Evolutionary conservation across 1,140 invertebrate genomes (phyloP).

Genomic region (Brachionus asplanchnoidis): DNA sequence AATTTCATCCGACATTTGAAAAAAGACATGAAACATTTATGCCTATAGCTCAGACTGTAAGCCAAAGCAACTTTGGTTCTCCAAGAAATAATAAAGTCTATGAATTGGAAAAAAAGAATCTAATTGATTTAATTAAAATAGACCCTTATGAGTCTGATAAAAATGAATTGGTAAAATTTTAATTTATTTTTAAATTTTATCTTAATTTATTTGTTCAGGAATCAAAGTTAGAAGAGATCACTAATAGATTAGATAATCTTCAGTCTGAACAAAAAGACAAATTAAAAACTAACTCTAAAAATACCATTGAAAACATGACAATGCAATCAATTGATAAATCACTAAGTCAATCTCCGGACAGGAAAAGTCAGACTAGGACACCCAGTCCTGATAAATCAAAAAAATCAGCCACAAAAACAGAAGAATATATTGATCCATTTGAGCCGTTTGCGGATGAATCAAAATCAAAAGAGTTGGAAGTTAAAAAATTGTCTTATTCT

Average conservation of each 20-base stretch:
- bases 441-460: neutral
- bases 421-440: neutral
- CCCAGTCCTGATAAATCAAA: neutral
- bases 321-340: neutral
- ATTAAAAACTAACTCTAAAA: neutral
- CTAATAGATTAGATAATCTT: neutral
- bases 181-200: neutral
- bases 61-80: neutral
- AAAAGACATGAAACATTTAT: neutral
- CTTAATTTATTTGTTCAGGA: neutral
- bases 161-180: slow-evolving; percentile 11
- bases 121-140: neutral
- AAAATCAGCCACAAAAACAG: neutral
- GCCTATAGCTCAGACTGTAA: neutral
- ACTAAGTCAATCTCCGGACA: neutral
- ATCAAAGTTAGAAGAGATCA: neutral
- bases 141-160: neutral
- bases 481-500: slow-evolving; percentile 7
- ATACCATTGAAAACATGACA: neutral
- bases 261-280: neutral
- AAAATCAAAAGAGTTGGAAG: neutral
- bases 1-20: neutral
- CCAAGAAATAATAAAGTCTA: neutral
- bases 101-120: neutral
- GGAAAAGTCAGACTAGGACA: neutral